phyloP scores from a whole-genome alignment of 2,113 vertebrate species.

The Castor canadensis region DNA sequence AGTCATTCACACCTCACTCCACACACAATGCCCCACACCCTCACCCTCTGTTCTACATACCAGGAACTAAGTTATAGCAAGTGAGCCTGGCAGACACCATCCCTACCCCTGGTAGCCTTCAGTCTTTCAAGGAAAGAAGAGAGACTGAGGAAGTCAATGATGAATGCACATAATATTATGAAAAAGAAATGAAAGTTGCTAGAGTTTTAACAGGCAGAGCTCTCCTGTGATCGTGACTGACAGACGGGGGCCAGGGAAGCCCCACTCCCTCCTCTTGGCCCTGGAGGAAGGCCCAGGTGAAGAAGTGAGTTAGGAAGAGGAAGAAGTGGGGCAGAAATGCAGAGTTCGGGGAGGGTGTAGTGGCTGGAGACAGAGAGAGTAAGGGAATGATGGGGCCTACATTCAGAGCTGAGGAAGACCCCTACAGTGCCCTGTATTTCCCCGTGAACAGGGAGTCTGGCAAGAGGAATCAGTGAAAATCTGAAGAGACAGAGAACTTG shows the following conservation, averaged over 20 bases:
- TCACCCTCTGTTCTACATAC: fast-evolving
- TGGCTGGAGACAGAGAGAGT: not conserved
- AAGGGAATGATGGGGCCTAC: fast-evolving
- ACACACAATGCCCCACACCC: fast-evolving
- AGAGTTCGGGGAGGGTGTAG: not conserved
- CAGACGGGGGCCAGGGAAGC: not conserved
- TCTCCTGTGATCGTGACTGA: not conserved
- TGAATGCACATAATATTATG: not conserved
- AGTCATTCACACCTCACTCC: not conserved
- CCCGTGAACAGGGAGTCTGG: not conserved
- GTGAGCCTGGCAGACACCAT: not conserved
- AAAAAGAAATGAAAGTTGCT: not conserved
- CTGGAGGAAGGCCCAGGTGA: not conserved
- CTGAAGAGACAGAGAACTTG: not conserved
- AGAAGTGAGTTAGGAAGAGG: not conserved
- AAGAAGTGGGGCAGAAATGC: not conserved
- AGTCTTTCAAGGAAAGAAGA: not conserved
- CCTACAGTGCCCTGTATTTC: not conserved
- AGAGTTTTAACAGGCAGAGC: not conserved
- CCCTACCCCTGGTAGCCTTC: not conserved
- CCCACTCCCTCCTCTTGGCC: not conserved
- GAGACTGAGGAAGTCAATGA: not conserved
- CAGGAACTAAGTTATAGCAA: not conserved
- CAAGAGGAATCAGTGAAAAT: too few species aligned
- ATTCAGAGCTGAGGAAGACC: not conserved